phyloP scores from a whole-genome alignment of 1,140 invertebrate genomes.

The Brachionus angularis region DNA sequence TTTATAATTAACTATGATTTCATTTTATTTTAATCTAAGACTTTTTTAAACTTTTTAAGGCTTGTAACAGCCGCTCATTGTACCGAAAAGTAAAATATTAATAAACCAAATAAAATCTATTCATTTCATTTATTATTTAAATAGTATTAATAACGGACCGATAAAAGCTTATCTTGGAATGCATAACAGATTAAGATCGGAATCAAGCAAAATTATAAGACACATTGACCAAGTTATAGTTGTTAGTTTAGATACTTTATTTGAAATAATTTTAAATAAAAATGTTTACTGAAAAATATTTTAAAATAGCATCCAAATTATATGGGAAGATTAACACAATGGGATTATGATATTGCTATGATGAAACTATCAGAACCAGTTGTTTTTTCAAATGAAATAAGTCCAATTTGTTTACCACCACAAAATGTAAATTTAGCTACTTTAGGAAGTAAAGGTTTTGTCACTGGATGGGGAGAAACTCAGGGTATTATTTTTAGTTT shows the following conservation, averaged over 20 bases:
- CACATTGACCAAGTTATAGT: constrained; percentile 12
- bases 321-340: constrained; percentile 37
- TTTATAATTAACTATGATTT: too few relatives aligned
- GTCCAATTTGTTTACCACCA: constrained; percentile 46
- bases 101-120: too few relatives aligned
- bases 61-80: constrained; percentile 36
- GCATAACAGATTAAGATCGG: constrained; percentile 36
- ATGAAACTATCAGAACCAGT: constrained; percentile 45
- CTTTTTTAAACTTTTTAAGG: neutral
- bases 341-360: constrained; percentile 63
- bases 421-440: constrained; percentile 22
- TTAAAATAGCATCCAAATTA: constrained; percentile 44
- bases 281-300: too few relatives aligned
- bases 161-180: constrained; percentile 39
- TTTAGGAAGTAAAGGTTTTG: constrained; percentile 37
- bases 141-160: constrained; percentile 22
- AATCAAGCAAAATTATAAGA: constrained; percentile 21
- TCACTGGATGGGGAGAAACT: constrained; percentile 44
- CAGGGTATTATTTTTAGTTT: neutral
- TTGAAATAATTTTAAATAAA: neutral
- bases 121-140: neutral
- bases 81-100: constrained; percentile 43
- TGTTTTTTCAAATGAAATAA: constrained; percentile 44
- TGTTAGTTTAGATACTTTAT: neutral
- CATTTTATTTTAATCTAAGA: neutral